These are phyloP conservation scores for Hybognathus amarus DNA, from an alignment of 2,797 vertebrate species.

Conservation along the genomic window DNA sequence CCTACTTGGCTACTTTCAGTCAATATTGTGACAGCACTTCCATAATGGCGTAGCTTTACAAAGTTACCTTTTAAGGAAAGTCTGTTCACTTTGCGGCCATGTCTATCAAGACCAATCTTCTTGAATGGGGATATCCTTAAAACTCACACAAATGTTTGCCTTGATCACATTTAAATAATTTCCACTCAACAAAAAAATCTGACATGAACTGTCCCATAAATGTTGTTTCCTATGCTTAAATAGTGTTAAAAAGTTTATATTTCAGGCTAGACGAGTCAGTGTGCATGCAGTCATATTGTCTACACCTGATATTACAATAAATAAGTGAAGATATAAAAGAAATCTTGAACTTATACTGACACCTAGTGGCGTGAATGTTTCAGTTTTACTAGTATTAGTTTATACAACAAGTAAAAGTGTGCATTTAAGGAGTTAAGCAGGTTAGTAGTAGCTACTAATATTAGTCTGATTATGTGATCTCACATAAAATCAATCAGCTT, in stretches of 20 bases:
- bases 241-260: too few relatives aligned
- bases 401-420: neutral
- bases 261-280: too few relatives aligned
- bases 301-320: too few relatives aligned
- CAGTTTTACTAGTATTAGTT: neutral
- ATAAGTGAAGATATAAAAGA: neutral
- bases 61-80: neutral
- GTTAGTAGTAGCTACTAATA: neutral
- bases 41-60: neutral
- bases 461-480: neutral
- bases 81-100: neutral
- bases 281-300: too few relatives aligned
- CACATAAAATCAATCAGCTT: neutral
- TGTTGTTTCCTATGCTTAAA: too few relatives aligned
- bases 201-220: too few relatives aligned
- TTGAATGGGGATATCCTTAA: too few relatives aligned
- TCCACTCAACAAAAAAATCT: neutral
- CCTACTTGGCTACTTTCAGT: neutral
- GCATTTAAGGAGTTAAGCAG: neutral
- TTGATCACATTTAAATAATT: neutral
- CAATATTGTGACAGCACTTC: neutral
- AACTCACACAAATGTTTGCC: too few relatives aligned
- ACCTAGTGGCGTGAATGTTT: neutral
- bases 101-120: too few relatives aligned
- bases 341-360: neutral